Base-by-base conservation (phyloP, 2,888 invertebrate species). In the Hypselothyrea guttata region DNA sequence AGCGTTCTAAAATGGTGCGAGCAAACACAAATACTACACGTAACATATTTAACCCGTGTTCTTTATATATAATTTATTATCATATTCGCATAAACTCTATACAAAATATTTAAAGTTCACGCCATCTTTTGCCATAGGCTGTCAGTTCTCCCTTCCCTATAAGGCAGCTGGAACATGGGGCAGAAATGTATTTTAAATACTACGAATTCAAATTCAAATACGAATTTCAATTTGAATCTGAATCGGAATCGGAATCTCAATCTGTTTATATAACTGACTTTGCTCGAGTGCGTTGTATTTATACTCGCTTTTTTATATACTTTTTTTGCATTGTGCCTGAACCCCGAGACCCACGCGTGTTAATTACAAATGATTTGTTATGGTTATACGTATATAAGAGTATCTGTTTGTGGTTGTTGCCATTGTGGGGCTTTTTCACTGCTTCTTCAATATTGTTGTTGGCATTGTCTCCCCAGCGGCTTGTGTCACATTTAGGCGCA, bases 351-450 rank as follows among this genome's bases (percentile, higher is more conserved):
- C 81, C 81, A 82, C 81, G 84, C 84, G 81, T 76, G 77, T 74
- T 75, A 86, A 86, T 84, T 86, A 86, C 84, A 86, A 82, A 82
- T 86, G 74, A 84, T 84, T 82, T 70, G 74, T 67, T 84, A 77
- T 81, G 84, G 58, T 69, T 67, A 60, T 61, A 47, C 49, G 52
- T 46, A 47, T 4, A 1, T 18, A 44, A 3, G 33, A 30, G 13
- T 53, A 38, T 67, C 51, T 51, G 59, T 42, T 49, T 84, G 71
- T 78, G 79, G 70, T 71, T 67, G 71, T 65, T 74, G 57, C 67
- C 66, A 71, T 77, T 84, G 75, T 82, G 82, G 83, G 78, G 62
- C 69, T 62, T 76, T 75, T 65, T 58, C 35, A 18, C 13, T 13
- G 5, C 22, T 62, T 47, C 61, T 66, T 41, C 33, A 37, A 13